These are phyloP conservation scores for Tyto alba DNA, from an alignment of 2,113 vertebrate species.

Conservation along the genomic window DNA sequence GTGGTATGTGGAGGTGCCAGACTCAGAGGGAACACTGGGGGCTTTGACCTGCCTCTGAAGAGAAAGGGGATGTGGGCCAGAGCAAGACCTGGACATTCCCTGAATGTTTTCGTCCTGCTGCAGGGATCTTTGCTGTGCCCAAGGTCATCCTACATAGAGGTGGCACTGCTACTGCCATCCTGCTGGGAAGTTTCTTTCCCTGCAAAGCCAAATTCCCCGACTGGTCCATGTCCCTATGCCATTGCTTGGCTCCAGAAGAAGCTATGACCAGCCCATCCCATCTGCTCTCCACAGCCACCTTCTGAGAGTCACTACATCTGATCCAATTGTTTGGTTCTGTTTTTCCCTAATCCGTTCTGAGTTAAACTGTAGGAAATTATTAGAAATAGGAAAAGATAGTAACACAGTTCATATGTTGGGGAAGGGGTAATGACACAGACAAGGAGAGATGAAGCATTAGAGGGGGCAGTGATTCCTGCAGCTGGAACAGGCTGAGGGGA, in stretches of 20 bases:
- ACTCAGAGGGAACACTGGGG: accelerated
- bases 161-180: background rate
- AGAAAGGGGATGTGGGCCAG: background rate
- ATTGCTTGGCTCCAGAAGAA: background rate
- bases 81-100: background rate
- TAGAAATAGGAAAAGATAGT: background rate
- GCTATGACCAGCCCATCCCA: background rate
- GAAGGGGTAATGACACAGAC: background rate
- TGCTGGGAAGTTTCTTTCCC: background rate
- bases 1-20: background rate
- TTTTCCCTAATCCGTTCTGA: background rate
- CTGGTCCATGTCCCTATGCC: background rate
- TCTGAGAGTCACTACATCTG: background rate
- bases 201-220: background rate
- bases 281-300: accelerated
- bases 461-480: background rate
- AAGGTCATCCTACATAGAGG: background rate
- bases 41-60: background rate
- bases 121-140: background rate
- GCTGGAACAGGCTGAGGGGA: background rate
- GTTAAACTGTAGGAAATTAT: background rate
- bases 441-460: background rate
- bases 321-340: background rate
- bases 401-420: background rate
- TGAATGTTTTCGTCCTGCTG: background rate